Conservation (phyloP, 2,113 vertebrate genomes). For the Benitochromis conjunctus region DNA sequence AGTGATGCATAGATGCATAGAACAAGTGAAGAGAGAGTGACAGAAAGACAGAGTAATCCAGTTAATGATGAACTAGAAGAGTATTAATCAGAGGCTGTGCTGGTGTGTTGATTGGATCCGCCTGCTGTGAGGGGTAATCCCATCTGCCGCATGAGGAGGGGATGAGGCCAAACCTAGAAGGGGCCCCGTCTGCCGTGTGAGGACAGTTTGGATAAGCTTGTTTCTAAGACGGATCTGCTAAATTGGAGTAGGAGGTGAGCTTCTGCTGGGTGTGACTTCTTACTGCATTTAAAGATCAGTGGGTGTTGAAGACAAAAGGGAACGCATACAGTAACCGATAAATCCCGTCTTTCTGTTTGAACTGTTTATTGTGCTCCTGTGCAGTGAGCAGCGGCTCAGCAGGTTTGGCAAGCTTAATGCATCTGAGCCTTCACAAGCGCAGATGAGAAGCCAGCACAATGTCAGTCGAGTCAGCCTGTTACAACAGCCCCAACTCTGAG, state of each 20-base stretch:
- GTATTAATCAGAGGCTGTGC: constrained; percentile 57
- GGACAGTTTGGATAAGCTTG: neutral
- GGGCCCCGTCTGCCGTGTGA: neutral
- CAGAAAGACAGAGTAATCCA: constrained; percentile 58
- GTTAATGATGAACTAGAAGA: constrained; percentile 61
- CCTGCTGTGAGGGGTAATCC: constrained; percentile 49
- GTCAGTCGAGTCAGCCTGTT: constrained; percentile 16
- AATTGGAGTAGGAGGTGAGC: neutral
- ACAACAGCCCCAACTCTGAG: constrained; percentile 37
- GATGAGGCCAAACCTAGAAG: neutral
- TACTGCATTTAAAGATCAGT: neutral
- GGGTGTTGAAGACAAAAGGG: neutral
- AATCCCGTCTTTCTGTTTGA: neutral
- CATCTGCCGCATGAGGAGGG: constrained; percentile 31
- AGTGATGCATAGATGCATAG: constrained; percentile 7
- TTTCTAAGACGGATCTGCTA: constrained; percentile 4
- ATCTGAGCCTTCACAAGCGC: neutral
- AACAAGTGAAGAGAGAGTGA: neutral
- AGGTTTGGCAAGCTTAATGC: constrained; percentile 6
- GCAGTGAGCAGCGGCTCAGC: neutral
- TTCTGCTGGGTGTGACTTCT: constrained; percentile 5
- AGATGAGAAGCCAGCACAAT: neutral
- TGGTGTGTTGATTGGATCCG: constrained; percentile 57
- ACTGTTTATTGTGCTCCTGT: neutral
- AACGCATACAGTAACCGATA: neutral